A percentile compares a stretch with the other conserved stretches of the same genome.
phyloP scores from a whole-genome alignment of 2,113 vertebrate genomes.

The Macrotis lagotis region DNA sequence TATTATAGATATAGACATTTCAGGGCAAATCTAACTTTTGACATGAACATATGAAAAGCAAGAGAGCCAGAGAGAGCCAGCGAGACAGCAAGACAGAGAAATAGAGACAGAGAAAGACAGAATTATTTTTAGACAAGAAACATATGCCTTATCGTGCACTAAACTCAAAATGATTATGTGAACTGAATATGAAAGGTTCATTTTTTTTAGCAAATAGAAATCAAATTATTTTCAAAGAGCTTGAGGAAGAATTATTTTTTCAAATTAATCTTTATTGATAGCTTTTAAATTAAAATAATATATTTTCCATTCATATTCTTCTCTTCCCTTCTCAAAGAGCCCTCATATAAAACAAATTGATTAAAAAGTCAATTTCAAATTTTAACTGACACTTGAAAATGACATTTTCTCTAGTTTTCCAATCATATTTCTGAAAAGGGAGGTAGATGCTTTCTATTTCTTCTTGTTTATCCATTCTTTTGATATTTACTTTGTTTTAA shows the following conservation, averaged over 20 bases:
- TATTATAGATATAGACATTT: too few species aligned
- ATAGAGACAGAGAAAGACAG: too few species aligned
- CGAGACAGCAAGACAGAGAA: too few species aligned
- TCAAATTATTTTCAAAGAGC: neutral
- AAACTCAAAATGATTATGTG: neutral
- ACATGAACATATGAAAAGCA: too few species aligned
- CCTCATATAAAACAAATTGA: neutral
- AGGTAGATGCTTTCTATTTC: too few species aligned
- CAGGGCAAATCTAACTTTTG: too few species aligned
- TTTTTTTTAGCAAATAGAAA: neutral
- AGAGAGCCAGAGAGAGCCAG: too few species aligned
- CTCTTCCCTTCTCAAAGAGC: neutral
- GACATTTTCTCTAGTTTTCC: neutral
- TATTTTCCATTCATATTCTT: neutral
- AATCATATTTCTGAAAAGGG: neutral
- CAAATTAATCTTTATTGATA: neutral
- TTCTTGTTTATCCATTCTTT: neutral
- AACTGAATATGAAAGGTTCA: neutral
- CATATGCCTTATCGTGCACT: accelerated
- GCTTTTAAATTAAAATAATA: neutral
- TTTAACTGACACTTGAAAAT: neutral
- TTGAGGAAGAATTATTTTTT: neutral
- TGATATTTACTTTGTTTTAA: neutral
- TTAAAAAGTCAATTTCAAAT: neutral
- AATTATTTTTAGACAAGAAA: neutral